Evolutionary conservation across 2,888 invertebrate species (phyloP).

Genomic region (Seira ritae): DNA sequence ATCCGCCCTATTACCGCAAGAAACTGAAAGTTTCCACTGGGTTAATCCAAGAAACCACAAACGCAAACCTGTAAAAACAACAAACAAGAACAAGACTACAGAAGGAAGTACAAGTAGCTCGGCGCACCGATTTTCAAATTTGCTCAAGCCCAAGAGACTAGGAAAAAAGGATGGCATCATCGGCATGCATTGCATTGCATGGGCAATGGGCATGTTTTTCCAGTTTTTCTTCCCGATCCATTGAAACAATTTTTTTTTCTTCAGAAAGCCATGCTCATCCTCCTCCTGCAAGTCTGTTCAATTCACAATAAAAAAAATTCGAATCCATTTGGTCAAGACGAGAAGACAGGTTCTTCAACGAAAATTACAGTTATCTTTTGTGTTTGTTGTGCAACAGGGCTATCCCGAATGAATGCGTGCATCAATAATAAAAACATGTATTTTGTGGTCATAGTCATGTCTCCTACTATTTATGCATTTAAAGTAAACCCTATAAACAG

Average conservation of each 20-base stretch:
- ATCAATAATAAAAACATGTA: too few species aligned
- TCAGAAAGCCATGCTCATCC: neutral
- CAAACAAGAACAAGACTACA: too few species aligned
- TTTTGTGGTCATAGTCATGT: too few species aligned
- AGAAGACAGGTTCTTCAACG: slow-evolving; percentile 45
- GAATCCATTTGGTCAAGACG: slow-evolving; percentile 38
- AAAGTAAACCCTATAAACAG: too few species aligned
- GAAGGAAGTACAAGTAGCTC: too few species aligned
- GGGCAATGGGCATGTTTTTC: slow-evolving; percentile 46
- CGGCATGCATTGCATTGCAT: too few species aligned
- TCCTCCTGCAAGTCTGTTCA: neutral
- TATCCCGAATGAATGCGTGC: slow-evolving; percentile 50
- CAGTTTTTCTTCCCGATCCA: slow-evolving; percentile 56
- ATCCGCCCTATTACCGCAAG: slow-evolving; percentile 21
- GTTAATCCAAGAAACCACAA: slow-evolving; percentile 12
- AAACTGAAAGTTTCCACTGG: slow-evolving; percentile 21
- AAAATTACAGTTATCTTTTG: slow-evolving; percentile 53
- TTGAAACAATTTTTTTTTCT: slow-evolving; percentile 37
- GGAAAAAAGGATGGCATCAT: too few species aligned
- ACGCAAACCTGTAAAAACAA: neutral
- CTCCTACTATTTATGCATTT: neutral
- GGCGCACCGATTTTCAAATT: too few species aligned
- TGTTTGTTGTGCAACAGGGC: slow-evolving; percentile 40
- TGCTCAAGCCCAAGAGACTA: too few species aligned
- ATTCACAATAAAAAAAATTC: neutral